Conservation (phyloP, 2,888 invertebrate species). For the Chouioia cunea region DNA sequence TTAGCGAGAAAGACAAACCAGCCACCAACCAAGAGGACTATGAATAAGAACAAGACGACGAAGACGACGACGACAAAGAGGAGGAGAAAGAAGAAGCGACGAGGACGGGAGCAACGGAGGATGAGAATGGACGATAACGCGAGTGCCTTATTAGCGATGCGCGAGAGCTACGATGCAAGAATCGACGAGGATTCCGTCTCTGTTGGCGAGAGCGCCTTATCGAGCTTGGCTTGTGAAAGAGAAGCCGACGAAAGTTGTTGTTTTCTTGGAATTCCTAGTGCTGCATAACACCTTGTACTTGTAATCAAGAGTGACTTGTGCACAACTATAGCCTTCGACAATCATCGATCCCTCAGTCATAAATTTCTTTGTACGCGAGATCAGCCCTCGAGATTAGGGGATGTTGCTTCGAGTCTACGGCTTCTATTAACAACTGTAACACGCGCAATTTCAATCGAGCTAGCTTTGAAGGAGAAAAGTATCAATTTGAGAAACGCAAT, state of each 20-base stretch:
- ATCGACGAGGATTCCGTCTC: slow-evolving; percentile 29
- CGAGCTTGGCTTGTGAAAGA: slow-evolving; percentile 43
- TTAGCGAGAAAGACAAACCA: no score
- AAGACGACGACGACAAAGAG: not conserved
- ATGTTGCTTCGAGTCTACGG: no score
- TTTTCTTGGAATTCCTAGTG: slow-evolving; percentile 38
- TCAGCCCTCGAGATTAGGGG: no score
- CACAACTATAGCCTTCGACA: no score
- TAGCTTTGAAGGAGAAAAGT: no score
- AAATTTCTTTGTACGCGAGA: no score
- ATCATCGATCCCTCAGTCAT: no score
- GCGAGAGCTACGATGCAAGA: slow-evolving; percentile 42
- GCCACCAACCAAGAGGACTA: no score
- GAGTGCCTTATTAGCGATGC: slow-evolving; percentile 53
- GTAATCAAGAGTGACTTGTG: slow-evolving; percentile 42
- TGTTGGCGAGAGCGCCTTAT: slow-evolving; percentile 48
- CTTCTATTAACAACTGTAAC: no score
- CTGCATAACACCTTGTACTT: slow-evolving; percentile 43
- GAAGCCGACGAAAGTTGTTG: slow-evolving; percentile 35
- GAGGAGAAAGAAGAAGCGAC: not conserved
- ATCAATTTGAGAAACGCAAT: slow-evolving; percentile 16
- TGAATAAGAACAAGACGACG: slow-evolving; percentile 25
- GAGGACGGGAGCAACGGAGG: slow-evolving; percentile 2
- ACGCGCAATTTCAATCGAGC: slow-evolving; percentile 23
- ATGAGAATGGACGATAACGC: slow-evolving; percentile 44